A percentile compares a stretch with the other conserved stretches of the same genome.
Conservation (phyloP, 2,113 vertebrate genomes). For the Eclectus roratus region DNA sequence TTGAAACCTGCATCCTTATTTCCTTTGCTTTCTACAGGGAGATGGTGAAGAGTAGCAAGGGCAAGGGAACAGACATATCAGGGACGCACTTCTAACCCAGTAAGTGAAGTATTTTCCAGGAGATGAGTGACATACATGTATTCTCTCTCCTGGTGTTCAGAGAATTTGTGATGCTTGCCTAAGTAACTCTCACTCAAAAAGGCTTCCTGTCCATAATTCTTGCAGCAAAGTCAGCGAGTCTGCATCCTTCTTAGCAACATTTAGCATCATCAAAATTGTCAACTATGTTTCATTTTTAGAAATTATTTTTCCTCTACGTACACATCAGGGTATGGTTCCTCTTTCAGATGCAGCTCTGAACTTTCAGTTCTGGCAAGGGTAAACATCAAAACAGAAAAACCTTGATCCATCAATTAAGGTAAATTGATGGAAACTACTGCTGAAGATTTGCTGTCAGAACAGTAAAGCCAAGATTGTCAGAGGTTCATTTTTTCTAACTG, state of each 20-base stretch:
- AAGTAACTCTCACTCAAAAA: not conserved
- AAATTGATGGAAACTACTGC: not conserved
- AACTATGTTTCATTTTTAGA: not conserved
- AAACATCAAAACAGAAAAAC: not conserved
- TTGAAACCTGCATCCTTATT: not conserved
- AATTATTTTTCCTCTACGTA: not conserved
- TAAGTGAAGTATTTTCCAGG: not conserved
- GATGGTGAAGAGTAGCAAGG: not conserved
- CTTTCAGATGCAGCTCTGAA: conserved; percentile 27
- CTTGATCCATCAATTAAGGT: not conserved
- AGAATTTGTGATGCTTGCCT: not conserved
- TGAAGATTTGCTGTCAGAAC: conserved; percentile 20
- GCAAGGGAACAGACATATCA: not conserved
- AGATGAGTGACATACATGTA: not conserved
- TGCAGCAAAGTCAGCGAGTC: not conserved
- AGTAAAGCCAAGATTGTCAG: not conserved
- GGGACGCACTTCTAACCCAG: not conserved
- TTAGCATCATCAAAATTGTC: not conserved
- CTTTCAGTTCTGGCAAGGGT: not conserved
- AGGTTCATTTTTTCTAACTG: not conserved
- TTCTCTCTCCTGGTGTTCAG: not conserved
- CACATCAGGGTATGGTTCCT: not conserved
- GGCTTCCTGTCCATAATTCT: not conserved
- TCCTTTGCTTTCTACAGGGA: not conserved
- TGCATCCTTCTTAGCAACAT: not conserved